Conservation (phyloP, 2,888 invertebrate genomes). For the Bellardia bayeri region DNA sequence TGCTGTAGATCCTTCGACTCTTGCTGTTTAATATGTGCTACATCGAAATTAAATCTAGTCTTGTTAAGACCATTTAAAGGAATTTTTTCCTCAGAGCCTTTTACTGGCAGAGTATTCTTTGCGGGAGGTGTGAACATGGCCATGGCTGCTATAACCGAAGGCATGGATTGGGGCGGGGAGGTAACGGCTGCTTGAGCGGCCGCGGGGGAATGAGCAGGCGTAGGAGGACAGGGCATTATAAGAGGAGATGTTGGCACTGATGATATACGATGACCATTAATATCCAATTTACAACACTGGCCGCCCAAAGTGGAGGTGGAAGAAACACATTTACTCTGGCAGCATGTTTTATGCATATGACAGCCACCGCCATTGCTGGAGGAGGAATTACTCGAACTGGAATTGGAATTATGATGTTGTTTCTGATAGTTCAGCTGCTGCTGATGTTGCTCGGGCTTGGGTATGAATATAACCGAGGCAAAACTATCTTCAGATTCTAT, state of each 20-base stretch:
- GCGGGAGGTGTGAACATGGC: conserved; percentile 81
- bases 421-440: conserved; percentile 82
- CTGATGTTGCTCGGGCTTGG: conserved; percentile 88
- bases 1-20: conserved; percentile 61
- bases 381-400: conserved; percentile 82
- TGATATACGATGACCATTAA: conserved; percentile 81
- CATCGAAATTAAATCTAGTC: conserved; percentile 80
- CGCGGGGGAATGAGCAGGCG: conserved; percentile 84
- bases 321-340: conserved; percentile 66
- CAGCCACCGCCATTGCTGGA: conserved; percentile 80
- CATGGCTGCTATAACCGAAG: conserved; percentile 82
- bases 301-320: conserved; percentile 51
- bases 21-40: conserved; percentile 79
- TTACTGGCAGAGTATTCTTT: conserved; percentile 47
- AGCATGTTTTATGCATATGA: conserved; percentile 68
- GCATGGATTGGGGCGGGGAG: conserved; percentile 82
- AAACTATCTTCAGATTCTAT: conserved; percentile 97
- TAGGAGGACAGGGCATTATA: conserved; percentile 84
- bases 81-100: conserved; percentile 20
- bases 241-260: conserved; percentile 91
- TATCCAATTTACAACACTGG: conserved; percentile 73
- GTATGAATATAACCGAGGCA: conserved; percentile 95
- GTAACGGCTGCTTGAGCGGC: conserved; percentile 81
- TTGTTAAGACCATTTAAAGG: conserved; percentile 60
- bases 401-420: conserved; percentile 81